Evolutionary conservation across 2,113 vertebrate species (phyloP), one percentile per base, ranked within the genome.

Genomic region (Semnornis frantzii): DNA sequence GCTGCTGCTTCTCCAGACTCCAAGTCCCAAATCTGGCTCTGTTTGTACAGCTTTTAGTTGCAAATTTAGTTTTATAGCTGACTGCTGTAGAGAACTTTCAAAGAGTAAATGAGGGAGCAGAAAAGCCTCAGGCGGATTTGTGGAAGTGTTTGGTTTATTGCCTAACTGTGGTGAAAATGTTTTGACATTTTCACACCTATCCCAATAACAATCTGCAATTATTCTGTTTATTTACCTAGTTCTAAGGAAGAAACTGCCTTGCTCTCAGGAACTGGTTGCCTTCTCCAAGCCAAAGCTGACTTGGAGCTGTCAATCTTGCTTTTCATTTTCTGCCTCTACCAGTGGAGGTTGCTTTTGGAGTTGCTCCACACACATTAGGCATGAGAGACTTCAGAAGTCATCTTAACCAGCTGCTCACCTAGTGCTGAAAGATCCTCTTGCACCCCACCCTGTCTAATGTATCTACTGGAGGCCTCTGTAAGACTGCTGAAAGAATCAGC

Each of bases 141-240:
- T 34, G 52, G 87, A 95, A 39, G 37, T 48, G 25, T 52, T 93
- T n/a, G 8, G 76, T 90, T 93, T 88, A 83, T 59, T 95, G 94
- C 87, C 63, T 76, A 95, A 90, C 81, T 95, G 87, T 90, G 93
- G 93, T 93, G 72, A 95, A 95, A 94, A 93, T 59, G 78, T 91
- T 94, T 82, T 91, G 77, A 92, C 84, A 76, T 91, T 94, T 93
- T 94, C 87, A 89, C 91, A 91, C 66, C 64, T 89, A 94, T 72
- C 50, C 87, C 30, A 91, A 84, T 84, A 85, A 87, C 82, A 58
- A 31, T 77, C 50, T 69, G 78, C 93, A 94, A 95, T 94, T 92
- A 94, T 89, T 94, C 84, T 93, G 89, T 93, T 96, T 96, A 95
- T 96, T 95, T 95, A 92, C 74, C 63, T 79, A 72, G 90, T 92